These are phyloP conservation scores for Adoxophyes honmai DNA, from an alignment of 1,140 invertebrate species.

Conservation along the genomic window DNA sequence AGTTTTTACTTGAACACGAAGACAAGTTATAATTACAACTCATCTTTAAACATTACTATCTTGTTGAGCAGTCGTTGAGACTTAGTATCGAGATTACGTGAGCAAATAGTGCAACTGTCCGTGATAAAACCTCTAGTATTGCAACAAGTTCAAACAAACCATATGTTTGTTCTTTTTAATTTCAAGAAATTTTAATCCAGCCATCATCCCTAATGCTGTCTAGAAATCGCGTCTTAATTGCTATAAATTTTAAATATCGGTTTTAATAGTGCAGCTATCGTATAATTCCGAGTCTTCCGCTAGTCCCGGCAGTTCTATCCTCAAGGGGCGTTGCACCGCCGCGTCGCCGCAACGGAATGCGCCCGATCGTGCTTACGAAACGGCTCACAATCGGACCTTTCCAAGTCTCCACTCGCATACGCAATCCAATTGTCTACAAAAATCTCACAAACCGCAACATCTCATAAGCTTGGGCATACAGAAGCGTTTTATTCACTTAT, in stretches of 20 bases:
- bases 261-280: too few relatives aligned
- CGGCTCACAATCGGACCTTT: conserved; percentile 51
- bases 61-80: not conserved
- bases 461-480: not conserved
- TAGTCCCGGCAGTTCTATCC: conserved; percentile 42
- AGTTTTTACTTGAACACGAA: too few relatives aligned
- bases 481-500: not conserved
- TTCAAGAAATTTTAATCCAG: too few relatives aligned
- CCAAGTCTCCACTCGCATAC: conserved; percentile 42
- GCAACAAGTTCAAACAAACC: not conserved
- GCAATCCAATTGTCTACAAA: conserved; percentile 34
- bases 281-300: too few relatives aligned
- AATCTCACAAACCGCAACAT: not conserved
- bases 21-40: too few relatives aligned
- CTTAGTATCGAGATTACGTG: not conserved
- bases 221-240: too few relatives aligned
- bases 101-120: not conserved
- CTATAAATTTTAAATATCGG: too few relatives aligned
- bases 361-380: conserved; percentile 69
- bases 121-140: not conserved
- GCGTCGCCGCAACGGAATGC: conserved; percentile 56
- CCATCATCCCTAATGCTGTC: too few relatives aligned
- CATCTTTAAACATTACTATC: not conserved
- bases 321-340: conserved; percentile 57
- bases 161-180: not conserved